Evolutionary conservation across 2,113 vertebrate genomes (phyloP).

Genomic region (Onychorhynchus coronatus): DNA sequence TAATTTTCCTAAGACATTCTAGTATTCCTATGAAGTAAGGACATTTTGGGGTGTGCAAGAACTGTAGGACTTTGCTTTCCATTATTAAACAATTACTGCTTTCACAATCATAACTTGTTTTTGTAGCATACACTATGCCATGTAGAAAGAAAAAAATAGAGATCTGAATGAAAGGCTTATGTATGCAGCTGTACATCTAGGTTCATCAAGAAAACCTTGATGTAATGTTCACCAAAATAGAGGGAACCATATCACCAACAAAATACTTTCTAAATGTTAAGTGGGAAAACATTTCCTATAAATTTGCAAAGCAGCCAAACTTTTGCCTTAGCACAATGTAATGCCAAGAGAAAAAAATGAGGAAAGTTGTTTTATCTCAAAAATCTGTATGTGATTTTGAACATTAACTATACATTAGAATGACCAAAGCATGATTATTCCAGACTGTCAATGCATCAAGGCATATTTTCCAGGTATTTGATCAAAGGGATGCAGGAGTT

Average conservation of each 20-base stretch:
- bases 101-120: background rate
- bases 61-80: background rate
- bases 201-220: background rate
- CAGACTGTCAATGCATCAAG: conserved; percentile 46
- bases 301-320: background rate
- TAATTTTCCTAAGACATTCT: background rate
- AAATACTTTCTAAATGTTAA: background rate
- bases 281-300: background rate
- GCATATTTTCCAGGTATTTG: conserved; percentile 57
- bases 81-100: background rate
- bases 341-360: background rate
- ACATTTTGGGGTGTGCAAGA: background rate
- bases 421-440: conserved; percentile 31
- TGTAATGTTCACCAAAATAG: background rate
- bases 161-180: background rate
- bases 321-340: background rate
- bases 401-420: conserved; percentile 16
- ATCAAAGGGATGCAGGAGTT: conserved; percentile 58
- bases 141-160: background rate
- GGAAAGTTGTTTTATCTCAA: background rate
- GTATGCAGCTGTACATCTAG: background rate
- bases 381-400: conserved; percentile 66
- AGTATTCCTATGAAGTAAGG: background rate
- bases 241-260: background rate
- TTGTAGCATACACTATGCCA: background rate